phyloP scores from a whole-genome alignment of 2,888 invertebrate genomes.

The Apamea anceps region DNA sequence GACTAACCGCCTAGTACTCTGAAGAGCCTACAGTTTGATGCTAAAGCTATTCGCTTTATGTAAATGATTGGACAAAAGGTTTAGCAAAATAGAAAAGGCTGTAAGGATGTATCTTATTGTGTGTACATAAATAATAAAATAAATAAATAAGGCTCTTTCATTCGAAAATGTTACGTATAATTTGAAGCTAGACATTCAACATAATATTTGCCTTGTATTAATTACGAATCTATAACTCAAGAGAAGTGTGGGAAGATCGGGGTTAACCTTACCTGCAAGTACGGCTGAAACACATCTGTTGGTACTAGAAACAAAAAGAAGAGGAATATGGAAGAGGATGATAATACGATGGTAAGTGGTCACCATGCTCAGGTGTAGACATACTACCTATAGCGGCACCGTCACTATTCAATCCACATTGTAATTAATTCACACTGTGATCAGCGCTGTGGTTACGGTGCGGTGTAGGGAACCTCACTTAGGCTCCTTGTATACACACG shows the following conservation, averaged over 20 bases:
- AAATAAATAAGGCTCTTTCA: too few relatives aligned
- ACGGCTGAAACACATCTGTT: neutral
- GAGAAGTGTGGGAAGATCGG: neutral
- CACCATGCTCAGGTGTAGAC: too few relatives aligned
- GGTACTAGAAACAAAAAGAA: neutral
- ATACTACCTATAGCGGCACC: too few relatives aligned
- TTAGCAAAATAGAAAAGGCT: slow-evolving; percentile 19
- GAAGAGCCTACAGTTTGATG: slow-evolving; percentile 8
- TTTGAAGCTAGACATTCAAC: neutral
- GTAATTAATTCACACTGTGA: neutral
- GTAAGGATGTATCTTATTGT: too few relatives aligned
- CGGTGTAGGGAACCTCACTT: neutral
- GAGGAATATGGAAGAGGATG: neutral
- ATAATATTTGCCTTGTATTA: slow-evolving; percentile 18
- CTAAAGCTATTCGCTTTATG: slow-evolving; percentile 46
- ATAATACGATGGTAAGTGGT: neutral
- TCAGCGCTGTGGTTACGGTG: neutral
- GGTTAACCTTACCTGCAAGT: neutral
- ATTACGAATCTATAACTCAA: too few relatives aligned
- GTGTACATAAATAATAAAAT: too few relatives aligned
- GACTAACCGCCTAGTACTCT: slow-evolving; percentile 7
- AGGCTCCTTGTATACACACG: too few relatives aligned
- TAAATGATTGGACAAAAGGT: slow-evolving; percentile 50
- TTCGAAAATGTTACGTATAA: slow-evolving; percentile 20
- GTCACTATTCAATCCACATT: neutral